Evolutionary conservation across 2,888 invertebrate genomes (phyloP).

Genomic region (Thereva unica): DNA sequence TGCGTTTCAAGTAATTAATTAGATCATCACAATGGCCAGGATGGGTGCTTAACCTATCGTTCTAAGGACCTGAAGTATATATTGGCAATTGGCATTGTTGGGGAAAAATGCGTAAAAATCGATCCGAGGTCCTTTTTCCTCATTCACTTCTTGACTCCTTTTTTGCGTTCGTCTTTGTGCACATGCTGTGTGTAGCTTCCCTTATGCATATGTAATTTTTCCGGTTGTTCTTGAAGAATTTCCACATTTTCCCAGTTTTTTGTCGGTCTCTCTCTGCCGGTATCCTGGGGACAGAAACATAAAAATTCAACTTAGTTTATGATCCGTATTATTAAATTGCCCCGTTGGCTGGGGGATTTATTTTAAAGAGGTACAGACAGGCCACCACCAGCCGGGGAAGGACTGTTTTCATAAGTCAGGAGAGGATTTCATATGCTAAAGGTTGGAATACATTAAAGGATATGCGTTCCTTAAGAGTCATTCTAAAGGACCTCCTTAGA

Average conservation of each 20-base stretch:
- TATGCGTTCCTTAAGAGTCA: conserved; percentile 23
- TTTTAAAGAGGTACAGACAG: conserved; percentile 34
- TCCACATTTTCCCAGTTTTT: not conserved
- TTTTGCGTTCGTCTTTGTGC: no score
- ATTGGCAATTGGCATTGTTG: not conserved
- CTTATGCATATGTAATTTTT: conserved; percentile 14
- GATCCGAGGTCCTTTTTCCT: no score
- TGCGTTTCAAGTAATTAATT: conserved; percentile 22
- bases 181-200: not conserved
- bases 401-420: conserved; percentile 19
- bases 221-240: conserved; percentile 12
- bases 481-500: not conserved
- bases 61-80: not conserved
- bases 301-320: conserved; percentile 49
- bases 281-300: conserved; percentile 41
- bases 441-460: conserved; percentile 25
- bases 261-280: not conserved
- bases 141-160: no score
- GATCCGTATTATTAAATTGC: conserved; percentile 51
- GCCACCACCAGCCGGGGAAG: not conserved
- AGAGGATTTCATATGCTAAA: conserved; percentile 19
- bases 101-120: not conserved
- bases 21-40: conserved; percentile 8
- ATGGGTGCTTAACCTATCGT: not conserved
- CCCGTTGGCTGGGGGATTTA: conserved; percentile 38